Evolutionary conservation across 2,888 invertebrate species (phyloP).

Genomic region (Papilio protenor): DNA sequence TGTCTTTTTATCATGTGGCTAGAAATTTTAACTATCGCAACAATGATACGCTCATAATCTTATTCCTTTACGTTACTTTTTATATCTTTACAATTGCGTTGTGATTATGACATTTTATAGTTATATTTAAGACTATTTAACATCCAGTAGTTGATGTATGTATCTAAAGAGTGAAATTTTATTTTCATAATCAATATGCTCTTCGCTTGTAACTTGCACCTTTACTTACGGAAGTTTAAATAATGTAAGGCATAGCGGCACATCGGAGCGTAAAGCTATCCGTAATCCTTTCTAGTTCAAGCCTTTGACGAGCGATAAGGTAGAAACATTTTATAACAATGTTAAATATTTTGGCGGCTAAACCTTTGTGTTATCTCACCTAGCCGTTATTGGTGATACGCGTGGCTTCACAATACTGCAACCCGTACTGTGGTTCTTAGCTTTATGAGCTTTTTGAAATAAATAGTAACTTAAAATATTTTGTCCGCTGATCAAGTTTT

Average conservation of each 20-base stretch:
- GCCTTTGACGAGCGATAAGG: slow-evolving; percentile 76
- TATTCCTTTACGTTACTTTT: background rate
- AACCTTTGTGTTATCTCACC: slow-evolving; percentile 60
- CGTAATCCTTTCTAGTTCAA: slow-evolving; percentile 78
- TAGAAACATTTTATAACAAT: slow-evolving; percentile 75
- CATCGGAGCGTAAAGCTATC: slow-evolving; percentile 69
- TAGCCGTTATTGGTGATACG: slow-evolving; percentile 12
- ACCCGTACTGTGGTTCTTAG: background rate
- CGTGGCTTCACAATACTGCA: background rate
- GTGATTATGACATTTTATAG: background rate
- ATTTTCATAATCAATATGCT: slow-evolving; percentile 27
- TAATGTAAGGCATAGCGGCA: slow-evolving; percentile 56
- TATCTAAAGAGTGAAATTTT: background rate
- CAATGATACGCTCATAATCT: background rate
- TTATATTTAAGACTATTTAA: background rate
- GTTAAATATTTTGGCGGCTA: slow-evolving; percentile 74
- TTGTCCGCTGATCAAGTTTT: background rate
- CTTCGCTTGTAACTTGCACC: slow-evolving; percentile 54
- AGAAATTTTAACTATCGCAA: background rate
- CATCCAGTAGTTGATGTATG: background rate
- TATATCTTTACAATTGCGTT: background rate
- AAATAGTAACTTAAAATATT: background rate
- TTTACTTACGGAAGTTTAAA: slow-evolving; percentile 64
- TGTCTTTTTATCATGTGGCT: background rate
- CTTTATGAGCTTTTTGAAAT: background rate